These are phyloP conservation scores for Drosophila niveifrons DNA, from an alignment of 2,888 invertebrate species.

Conservation along the genomic window DNA sequence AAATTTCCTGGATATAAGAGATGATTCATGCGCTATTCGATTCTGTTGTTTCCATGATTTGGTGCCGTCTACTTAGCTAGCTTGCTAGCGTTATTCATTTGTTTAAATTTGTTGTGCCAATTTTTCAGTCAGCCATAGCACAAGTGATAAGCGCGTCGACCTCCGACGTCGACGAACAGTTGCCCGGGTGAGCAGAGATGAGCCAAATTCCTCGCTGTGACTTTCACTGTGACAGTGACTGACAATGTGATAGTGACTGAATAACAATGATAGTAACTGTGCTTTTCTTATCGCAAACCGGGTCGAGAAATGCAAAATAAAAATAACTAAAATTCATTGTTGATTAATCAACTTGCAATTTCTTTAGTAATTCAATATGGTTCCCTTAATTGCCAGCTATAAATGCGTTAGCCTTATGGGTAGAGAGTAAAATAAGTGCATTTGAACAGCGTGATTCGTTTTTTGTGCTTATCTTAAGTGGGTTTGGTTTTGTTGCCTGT, in stretches of 20 bases:
- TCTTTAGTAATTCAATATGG: not conserved
- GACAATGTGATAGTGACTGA: not conserved
- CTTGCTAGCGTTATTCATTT: slow-evolving; percentile 39
- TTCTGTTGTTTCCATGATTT: slow-evolving; percentile 31
- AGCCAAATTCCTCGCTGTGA: not conserved
- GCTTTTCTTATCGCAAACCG: not conserved
- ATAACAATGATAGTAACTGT: not conserved
- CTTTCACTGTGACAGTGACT: not conserved
- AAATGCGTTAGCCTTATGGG: not conserved
- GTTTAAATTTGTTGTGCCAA: slow-evolving; percentile 22
- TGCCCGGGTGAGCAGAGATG: slow-evolving; percentile 14
- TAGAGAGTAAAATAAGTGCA: not conserved
- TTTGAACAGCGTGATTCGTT: not conserved
- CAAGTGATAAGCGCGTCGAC: slow-evolving; percentile 33
- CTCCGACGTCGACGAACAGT: not conserved
- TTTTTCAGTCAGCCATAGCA: not conserved
- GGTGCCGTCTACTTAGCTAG: slow-evolving; percentile 15
- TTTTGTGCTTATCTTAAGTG: not conserved
- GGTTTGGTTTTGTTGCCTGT: not conserved
- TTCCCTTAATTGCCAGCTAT: not conserved
- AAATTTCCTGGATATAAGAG: slow-evolving; percentile 53
- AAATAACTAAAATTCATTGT: too few relatives aligned
- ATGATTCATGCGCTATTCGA: slow-evolving; percentile 50
- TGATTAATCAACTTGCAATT: not conserved
- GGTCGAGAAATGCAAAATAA: too few relatives aligned